Evolutionary conservation across 2,888 invertebrate species (phyloP), one percentile per base, ranked within the genome.

Genomic region (Chymomyza caudatula): DNA sequence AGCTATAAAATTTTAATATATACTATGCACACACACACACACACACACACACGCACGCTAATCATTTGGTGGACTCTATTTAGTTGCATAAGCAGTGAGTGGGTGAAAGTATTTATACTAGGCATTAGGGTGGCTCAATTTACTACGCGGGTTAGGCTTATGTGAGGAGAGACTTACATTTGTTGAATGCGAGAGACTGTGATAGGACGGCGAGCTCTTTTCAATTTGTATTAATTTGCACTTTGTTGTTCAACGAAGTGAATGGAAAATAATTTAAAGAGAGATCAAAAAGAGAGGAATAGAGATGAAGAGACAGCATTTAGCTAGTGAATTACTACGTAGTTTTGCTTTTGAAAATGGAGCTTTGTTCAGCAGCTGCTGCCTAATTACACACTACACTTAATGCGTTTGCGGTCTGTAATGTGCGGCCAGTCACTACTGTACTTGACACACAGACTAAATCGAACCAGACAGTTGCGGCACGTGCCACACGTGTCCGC

Each of bases 201-300:
- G 85, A 76, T 86, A 83, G 59, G 88, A 88, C 54, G 88, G 88
- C 69, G 88, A 82, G 51, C 80, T 76, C 71, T 83, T 87, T 77
- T 88, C 88, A 65, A 77, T 71, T 78, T 76, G 82, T 69, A 89
- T 77, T 72, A 89, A 76, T 76, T 88, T 88, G 72, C 83, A 81
- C 89, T 88, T 73, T 49, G 51, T 51, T 56, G 63, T 23, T 13
- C 47, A 47, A 47, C 47, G 6, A 47, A 47, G 15, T 47, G 5
- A 47, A 47, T 58, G 62, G 67, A 44, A 56, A n/a, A 29, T 37
- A 25, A 51, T 60, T 17, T 49, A 37, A 19, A 54, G 6, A 25
- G 47, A 47, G 5, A 17, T 8, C 47, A 47, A 47, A 51, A 25
- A 25, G 19, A 58, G 51, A 47, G 19, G 49, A 37, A 23, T 23